Percentiles rank a stretch among this genome's conserved stretches.
phyloP scores from a whole-genome alignment of 2,113 vertebrate genomes.

The Aramus guarauna region DNA sequence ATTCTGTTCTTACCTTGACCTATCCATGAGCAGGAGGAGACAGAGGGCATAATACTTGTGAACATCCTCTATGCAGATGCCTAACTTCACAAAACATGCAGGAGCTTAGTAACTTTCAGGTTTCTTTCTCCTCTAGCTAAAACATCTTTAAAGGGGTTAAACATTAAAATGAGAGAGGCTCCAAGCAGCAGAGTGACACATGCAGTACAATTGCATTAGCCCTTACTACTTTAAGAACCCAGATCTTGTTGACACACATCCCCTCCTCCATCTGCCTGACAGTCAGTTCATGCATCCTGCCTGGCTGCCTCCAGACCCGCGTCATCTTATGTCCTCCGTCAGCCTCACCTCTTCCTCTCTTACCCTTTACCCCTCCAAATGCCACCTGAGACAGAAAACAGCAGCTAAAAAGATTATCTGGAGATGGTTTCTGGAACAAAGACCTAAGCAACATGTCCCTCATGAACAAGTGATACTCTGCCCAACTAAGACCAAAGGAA shows the following conservation, averaged over 20 bases:
- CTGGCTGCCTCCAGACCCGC: not conserved
- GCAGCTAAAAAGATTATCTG: not conserved
- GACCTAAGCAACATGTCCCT: not conserved
- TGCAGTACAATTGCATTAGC: not conserved
- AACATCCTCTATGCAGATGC: not conserved
- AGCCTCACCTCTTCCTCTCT: not conserved
- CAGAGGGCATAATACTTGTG: not conserved
- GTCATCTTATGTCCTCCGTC: rapidly evolving
- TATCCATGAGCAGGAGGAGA: not conserved
- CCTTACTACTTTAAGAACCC: not conserved
- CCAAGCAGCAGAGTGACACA: not conserved
- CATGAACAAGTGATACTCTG: not conserved
- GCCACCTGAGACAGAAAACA: not conserved
- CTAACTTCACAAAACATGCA: not conserved
- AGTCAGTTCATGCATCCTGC: not conserved
- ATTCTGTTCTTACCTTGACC: not conserved
- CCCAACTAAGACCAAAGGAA: not conserved
- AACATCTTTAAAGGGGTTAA: not conserved
- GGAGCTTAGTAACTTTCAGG: not conserved
- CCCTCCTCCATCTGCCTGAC: not conserved
- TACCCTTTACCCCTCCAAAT: not conserved
- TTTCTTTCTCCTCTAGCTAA: not conserved
- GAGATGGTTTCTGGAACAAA: not conserved
- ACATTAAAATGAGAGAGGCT: not conserved
- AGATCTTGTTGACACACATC: not conserved